Conservation (phyloP, 2,888 invertebrate genomes). For the Esperia sulphurella region DNA sequence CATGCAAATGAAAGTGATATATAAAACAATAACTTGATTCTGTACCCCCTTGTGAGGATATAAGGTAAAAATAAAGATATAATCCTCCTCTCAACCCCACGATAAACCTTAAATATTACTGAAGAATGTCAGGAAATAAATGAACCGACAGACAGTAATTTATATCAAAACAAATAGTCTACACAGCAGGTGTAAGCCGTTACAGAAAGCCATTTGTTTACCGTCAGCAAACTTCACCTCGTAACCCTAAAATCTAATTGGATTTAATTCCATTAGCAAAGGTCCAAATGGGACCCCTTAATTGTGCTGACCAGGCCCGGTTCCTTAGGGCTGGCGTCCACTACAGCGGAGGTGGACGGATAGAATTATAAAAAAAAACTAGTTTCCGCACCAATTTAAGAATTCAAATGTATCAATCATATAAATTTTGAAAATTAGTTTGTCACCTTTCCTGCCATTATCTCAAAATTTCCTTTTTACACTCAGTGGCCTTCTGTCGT, state of each 20-base stretch:
- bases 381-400: too few species aligned
- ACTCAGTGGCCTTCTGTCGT: too few species aligned
- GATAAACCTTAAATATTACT: neutral
- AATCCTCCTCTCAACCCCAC: neutral
- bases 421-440: too few species aligned
- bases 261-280: constrained; percentile 77
- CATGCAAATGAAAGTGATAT: too few species aligned
- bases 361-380: too few species aligned
- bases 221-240: constrained; percentile 72
- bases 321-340: constrained; percentile 52
- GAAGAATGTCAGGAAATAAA: neutral
- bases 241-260: constrained; percentile 78
- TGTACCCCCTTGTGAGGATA: too few species aligned
- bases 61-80: too few species aligned
- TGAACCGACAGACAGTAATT: constrained; percentile 41
- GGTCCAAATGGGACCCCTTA: constrained; percentile 73
- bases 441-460: too few species aligned
- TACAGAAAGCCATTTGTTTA: constrained; percentile 71
- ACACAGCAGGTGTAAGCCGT: constrained; percentile 61
- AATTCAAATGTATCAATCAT: too few species aligned
- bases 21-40: too few species aligned
- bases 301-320: constrained; percentile 71
- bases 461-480: too few species aligned
- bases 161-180: constrained; percentile 50
- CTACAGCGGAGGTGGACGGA: constrained; percentile 14